These are phyloP conservation scores for Germaria angustata DNA, from an alignment of 2,888 invertebrate species.

Conservation along the genomic window DNA sequence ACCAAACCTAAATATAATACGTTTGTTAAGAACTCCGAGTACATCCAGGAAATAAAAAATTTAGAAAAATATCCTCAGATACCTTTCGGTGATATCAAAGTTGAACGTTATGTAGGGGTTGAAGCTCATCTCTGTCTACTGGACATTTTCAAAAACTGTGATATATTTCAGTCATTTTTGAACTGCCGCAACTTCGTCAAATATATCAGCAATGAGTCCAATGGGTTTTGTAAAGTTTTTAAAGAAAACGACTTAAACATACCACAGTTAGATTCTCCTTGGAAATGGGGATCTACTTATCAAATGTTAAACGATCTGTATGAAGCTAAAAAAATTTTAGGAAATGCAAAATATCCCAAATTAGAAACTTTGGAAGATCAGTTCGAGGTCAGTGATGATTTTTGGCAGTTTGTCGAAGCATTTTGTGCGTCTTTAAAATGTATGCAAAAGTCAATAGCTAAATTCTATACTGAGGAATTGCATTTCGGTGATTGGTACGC, in stretches of 20 bases:
- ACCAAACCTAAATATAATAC: too few relatives aligned
- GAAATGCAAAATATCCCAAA: too few relatives aligned
- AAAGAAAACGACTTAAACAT: constrained; percentile 18
- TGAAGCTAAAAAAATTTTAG: too few relatives aligned
- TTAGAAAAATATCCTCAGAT: constrained; percentile 24
- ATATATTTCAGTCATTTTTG: constrained; percentile 28
- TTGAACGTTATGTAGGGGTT: too few relatives aligned
- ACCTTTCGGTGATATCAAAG: too few relatives aligned
- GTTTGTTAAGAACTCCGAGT: too few relatives aligned
- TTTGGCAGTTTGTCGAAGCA: constrained; percentile 26
- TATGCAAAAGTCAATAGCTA: constrained; percentile 21
- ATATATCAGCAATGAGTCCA: too few relatives aligned
- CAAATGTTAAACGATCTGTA: too few relatives aligned
- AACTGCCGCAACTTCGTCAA: constrained; percentile 40
- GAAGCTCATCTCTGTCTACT: too few relatives aligned
- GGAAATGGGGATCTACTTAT: too few relatives aligned
- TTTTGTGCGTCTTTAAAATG: constrained; percentile 5
- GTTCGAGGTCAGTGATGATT: background rate
- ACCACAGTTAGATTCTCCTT: constrained; percentile 48
- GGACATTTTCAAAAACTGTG: constrained; percentile 46
- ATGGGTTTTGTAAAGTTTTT: constrained; percentile 17
- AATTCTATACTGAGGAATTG: constrained; percentile 1
- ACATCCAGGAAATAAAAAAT: background rate
- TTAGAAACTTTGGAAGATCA: too few relatives aligned
- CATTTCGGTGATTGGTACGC: constrained; percentile 36